These are phyloP conservation scores for Drosophila nasuta DNA, from an alignment of 1,140 invertebrate species.

Conservation along the genomic window DNA sequence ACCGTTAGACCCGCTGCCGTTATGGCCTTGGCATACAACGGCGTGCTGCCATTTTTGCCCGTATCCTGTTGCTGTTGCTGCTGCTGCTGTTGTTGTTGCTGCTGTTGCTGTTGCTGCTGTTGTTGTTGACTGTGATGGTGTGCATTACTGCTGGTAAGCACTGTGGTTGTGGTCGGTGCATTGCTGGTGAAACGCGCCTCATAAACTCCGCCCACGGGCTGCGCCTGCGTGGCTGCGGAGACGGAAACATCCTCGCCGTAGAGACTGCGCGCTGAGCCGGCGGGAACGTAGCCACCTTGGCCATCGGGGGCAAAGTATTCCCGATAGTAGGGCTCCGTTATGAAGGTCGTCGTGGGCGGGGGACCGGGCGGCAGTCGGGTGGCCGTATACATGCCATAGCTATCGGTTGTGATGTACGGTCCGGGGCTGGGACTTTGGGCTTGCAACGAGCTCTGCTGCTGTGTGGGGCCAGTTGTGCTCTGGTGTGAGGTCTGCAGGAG, in stretches of 20 bases:
- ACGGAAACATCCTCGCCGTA: slow-evolving; percentile 78
- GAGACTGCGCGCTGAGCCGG: slow-evolving; percentile 62
- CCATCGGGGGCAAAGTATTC: slow-evolving; percentile 82
- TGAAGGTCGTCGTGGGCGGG: slow-evolving; percentile 78
- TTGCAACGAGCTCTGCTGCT: slow-evolving; percentile 57
- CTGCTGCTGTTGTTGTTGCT: slow-evolving; percentile 69
- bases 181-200: slow-evolving; percentile 79
- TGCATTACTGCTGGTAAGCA: slow-evolving; percentile 64
- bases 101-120: slow-evolving; percentile 60
- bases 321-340: slow-evolving; percentile 83
- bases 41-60: slow-evolving; percentile 65
- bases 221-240: slow-evolving; percentile 54
- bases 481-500: slow-evolving; percentile 75
- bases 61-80: slow-evolving; percentile 65
- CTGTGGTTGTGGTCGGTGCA: slow-evolving; percentile 71
- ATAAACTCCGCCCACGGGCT: slow-evolving; percentile 64
- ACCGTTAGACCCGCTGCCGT: slow-evolving; percentile 92
- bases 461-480: slow-evolving; percentile 36
- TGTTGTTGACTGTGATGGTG: slow-evolving; percentile 61
- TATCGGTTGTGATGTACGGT: slow-evolving; percentile 80
- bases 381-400: slow-evolving; percentile 84
- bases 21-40: slow-evolving; percentile 81
- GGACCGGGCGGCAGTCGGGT: slow-evolving; percentile 70
- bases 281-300: slow-evolving; percentile 79
- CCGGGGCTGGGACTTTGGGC: slow-evolving; percentile 83